Percentiles rank a stretch among this genome's conserved stretches.
Conservation (phyloP, 1,140 invertebrate genomes). For the Pseudomyrmex concolor region DNA sequence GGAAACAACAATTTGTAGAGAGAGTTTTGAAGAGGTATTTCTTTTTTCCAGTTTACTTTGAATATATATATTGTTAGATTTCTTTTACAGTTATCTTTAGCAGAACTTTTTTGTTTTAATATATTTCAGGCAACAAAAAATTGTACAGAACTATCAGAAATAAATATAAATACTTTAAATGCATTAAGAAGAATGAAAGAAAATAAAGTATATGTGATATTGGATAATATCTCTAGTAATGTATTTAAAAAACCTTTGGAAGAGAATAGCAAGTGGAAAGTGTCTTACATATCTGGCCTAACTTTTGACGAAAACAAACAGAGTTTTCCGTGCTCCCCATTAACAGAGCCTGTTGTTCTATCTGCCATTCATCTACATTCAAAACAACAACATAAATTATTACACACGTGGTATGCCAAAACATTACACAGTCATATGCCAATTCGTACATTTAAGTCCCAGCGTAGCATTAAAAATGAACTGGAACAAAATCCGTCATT, state of each 20-base stretch:
- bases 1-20: constrained; percentile 69
- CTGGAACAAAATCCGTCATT: constrained; percentile 89
- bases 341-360: constrained; percentile 68
- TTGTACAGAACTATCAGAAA: constrained; percentile 75
- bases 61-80: background rate
- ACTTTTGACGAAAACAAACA: constrained; percentile 81
- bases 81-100: background rate
- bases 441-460: constrained; percentile 91
- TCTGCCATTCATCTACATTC: constrained; percentile 61
- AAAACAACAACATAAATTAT: constrained; percentile 67
- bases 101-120: constrained; percentile 3
- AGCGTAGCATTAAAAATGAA: constrained; percentile 89
- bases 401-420: constrained; percentile 68
- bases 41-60: constrained; percentile 1
- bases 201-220: constrained; percentile 70
- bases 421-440: constrained; percentile 68
- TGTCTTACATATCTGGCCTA: constrained; percentile 78
- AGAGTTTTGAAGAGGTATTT: constrained; percentile 77
- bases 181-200: constrained; percentile 68
- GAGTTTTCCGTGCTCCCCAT: constrained; percentile 63
- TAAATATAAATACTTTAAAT: constrained; percentile 71
- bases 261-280: constrained; percentile 78
- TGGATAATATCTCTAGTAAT: constrained; percentile 71
- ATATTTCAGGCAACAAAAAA: constrained; percentile 79
- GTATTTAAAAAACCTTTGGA: constrained; percentile 63